phyloP scores from a whole-genome alignment of 2,113 vertebrate genomes.

The Hippolais icterina region DNA sequence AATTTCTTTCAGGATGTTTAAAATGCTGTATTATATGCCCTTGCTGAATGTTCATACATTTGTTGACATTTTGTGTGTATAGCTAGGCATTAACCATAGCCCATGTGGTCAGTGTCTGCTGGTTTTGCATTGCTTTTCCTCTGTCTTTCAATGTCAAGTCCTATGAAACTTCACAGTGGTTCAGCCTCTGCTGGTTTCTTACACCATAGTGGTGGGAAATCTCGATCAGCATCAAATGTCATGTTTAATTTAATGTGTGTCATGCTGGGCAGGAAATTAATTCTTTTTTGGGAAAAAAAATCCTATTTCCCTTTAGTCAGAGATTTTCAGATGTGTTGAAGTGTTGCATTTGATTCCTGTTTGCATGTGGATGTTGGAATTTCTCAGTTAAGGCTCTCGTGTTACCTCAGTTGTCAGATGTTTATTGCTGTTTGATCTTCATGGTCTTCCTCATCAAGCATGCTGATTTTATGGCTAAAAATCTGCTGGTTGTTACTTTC shows the following conservation, averaged over 20 bases:
- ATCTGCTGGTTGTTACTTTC: neutral
- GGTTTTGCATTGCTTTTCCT: neutral
- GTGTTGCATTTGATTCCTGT: neutral
- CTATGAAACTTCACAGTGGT: neutral
- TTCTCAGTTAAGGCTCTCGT: neutral
- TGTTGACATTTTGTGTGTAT: neutral
- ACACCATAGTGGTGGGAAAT: neutral
- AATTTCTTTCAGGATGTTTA: neutral
- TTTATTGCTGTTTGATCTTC: neutral
- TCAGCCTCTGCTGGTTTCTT: neutral
- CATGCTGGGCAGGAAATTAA: slow-evolving; percentile 3
- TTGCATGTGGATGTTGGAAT: neutral
- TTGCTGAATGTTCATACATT: neutral
- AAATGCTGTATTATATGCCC: neutral
- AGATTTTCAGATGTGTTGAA: neutral
- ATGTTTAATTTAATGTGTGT: neutral
- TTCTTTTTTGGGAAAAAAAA: neutral
- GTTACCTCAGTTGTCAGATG: neutral
- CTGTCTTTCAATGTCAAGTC: neutral
- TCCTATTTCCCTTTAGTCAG: neutral
- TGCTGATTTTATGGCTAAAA: neutral
- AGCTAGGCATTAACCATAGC: neutral
- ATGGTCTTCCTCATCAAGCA: neutral
- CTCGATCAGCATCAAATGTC: neutral
- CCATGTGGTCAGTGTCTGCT: neutral